Conservation (phyloP, 2,113 vertebrate genomes). For the Microcebus jonahi region DNA sequence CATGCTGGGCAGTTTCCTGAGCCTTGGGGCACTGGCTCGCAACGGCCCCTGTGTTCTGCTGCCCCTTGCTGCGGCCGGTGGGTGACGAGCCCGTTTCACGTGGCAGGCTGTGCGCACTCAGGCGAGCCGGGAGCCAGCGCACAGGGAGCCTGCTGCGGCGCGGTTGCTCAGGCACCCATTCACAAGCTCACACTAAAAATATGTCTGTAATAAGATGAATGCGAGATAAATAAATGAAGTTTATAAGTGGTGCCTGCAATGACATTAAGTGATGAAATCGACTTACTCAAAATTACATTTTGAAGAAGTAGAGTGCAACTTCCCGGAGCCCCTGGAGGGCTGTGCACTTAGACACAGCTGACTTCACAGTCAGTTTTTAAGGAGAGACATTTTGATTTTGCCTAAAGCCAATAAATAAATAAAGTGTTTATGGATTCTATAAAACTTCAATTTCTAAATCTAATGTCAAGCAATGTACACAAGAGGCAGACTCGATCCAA, state of each 20-base stretch:
- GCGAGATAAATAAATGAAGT: neutral
- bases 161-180: neutral
- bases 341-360: accelerated
- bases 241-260: neutral
- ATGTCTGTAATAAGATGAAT: neutral
- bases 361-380: neutral
- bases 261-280: neutral
- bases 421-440: neutral
- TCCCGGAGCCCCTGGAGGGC: accelerated
- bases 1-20: neutral
- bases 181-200: neutral
- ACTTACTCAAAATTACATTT: neutral
- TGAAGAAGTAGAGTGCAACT: neutral
- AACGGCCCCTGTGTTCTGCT: neutral
- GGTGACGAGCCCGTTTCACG: too few relatives aligned
- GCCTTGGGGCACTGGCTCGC: too few relatives aligned
- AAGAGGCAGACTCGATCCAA: neutral
- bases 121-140: neutral
- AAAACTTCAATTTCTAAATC: neutral
- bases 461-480: neutral
- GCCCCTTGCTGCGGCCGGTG: too few relatives aligned
- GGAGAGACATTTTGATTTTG: neutral
- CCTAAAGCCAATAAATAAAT: neutral
- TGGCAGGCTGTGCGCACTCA: neutral
- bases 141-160: neutral